A percentile compares a stretch with the other conserved stretches of the same genome.
Conservation (phyloP, 2,113 vertebrate species). For the Uropsilus gracilis region DNA sequence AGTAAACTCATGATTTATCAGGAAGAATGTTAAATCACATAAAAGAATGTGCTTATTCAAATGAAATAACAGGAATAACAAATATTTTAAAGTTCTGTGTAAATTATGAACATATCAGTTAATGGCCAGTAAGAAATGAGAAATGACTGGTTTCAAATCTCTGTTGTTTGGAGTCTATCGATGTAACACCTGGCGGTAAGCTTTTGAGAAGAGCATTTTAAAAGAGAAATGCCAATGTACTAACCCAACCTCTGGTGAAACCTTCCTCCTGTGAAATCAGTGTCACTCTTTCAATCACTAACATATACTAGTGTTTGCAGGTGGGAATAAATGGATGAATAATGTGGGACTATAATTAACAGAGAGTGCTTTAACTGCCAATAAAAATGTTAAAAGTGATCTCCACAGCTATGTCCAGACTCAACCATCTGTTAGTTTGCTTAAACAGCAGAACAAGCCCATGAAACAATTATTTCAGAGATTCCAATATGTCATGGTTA, state of each 20-base stretch:
- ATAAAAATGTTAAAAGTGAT: neutral
- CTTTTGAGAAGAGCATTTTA: neutral
- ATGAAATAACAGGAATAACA: neutral
- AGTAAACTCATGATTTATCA: neutral
- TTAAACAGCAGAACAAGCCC: neutral
- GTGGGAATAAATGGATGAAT: neutral
- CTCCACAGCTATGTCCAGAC: neutral
- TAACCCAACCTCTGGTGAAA: neutral
- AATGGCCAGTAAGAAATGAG: neutral
- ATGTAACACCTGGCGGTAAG: neutral
- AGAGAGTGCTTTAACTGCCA: neutral
- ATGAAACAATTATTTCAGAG: neutral
- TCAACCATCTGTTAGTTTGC: conserved; percentile 51
- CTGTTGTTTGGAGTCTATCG: too few relatives aligned
- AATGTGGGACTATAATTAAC: neutral
- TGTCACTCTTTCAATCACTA: neutral
- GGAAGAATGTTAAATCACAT: neutral
- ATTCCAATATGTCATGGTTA: neutral
- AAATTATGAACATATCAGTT: neutral
- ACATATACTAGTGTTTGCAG: neutral
- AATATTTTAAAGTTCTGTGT: neutral
- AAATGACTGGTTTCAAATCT: neutral
- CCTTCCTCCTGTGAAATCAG: neutral
- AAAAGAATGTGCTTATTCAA: neutral
- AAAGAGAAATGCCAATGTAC: neutral